A percentile compares a stretch with the other conserved stretches of the same genome.
Conservation (phyloP, 2,888 invertebrate species). For the Acrobasis repandana region DNA sequence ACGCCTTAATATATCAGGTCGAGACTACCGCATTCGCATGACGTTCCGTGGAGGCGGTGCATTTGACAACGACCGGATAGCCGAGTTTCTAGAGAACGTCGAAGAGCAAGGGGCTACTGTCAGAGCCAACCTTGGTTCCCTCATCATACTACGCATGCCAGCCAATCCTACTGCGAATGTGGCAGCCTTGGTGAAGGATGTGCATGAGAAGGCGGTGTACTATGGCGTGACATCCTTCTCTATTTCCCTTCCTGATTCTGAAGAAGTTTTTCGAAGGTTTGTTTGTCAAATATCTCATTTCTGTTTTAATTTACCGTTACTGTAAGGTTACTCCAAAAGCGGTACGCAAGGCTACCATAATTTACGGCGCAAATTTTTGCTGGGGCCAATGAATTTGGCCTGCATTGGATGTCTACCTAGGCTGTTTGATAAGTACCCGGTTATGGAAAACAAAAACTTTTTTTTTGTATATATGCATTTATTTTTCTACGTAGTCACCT, state of each 20-base stretch:
- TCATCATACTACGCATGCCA: slow-evolving; percentile 61
- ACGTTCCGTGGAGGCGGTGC: slow-evolving; percentile 46
- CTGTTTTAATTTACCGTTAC: too few species aligned
- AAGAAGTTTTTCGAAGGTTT: slow-evolving; percentile 66
- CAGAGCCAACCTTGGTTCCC: slow-evolving; percentile 59
- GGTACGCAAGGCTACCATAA: too few species aligned
- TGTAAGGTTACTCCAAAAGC: too few species aligned
- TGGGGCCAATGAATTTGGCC: too few species aligned
- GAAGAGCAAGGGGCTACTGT: slow-evolving; percentile 51
- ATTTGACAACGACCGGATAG: slow-evolving; percentile 38
- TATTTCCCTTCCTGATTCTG: slow-evolving; percentile 65
- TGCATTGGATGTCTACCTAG: too few species aligned
- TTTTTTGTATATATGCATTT: too few species aligned
- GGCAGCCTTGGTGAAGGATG: slow-evolving; percentile 51
- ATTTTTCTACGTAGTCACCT: too few species aligned
- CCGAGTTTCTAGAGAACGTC: slow-evolving; percentile 43
- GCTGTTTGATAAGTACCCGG: too few species aligned
- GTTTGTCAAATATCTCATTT: neutral
- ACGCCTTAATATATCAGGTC: too few species aligned
- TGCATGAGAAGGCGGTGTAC: slow-evolving; percentile 42
- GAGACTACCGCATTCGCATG: slow-evolving; percentile 58
- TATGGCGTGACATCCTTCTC: slow-evolving; percentile 59
- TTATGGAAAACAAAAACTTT: too few species aligned
- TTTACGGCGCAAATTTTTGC: too few species aligned
- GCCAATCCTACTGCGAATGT: slow-evolving; percentile 53